Conservation (phyloP, 2,113 vertebrate genomes). For the Cyanoramphus novaezelandiae region DNA sequence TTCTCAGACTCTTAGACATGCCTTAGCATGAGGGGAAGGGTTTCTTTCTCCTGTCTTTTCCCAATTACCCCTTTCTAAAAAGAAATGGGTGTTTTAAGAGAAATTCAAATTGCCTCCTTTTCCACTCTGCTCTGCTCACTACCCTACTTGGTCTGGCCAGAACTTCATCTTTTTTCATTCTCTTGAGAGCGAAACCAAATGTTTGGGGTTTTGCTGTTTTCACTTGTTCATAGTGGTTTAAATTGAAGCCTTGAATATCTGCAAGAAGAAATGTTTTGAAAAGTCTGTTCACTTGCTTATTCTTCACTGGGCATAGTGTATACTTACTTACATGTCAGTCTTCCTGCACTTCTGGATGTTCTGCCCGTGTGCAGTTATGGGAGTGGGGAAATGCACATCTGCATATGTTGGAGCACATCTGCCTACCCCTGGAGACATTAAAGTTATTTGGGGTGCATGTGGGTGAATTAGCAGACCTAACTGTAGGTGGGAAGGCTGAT, state of each 20-base stretch:
- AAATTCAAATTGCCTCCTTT: neutral
- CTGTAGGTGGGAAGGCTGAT: neutral
- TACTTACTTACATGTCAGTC: neutral
- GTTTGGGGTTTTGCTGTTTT: neutral
- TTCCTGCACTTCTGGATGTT: neutral
- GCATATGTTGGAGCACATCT: neutral
- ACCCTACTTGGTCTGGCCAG: neutral
- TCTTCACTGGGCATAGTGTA: neutral
- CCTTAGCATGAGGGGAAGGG: neutral
- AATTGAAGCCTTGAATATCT: slow-evolving; percentile 8
- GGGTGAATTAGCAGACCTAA: neutral
- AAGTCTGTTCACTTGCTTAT: neutral
- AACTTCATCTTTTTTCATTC: neutral
- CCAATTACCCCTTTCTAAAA: neutral
- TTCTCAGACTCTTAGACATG: slow-evolving; percentile 16
- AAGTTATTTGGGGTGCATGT: neutral
- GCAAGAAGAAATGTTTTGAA: neutral
- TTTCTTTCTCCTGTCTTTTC: neutral
- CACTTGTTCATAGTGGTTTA: neutral
- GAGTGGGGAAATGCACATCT: neutral
- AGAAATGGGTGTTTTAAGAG: neutral
- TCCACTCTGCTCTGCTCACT: neutral
- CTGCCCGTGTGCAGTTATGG: neutral
- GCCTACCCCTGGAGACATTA: neutral
- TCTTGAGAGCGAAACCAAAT: neutral